Conservation (phyloP, 2,113 vertebrate genomes). For the Variabilichromis moorii region DNA sequence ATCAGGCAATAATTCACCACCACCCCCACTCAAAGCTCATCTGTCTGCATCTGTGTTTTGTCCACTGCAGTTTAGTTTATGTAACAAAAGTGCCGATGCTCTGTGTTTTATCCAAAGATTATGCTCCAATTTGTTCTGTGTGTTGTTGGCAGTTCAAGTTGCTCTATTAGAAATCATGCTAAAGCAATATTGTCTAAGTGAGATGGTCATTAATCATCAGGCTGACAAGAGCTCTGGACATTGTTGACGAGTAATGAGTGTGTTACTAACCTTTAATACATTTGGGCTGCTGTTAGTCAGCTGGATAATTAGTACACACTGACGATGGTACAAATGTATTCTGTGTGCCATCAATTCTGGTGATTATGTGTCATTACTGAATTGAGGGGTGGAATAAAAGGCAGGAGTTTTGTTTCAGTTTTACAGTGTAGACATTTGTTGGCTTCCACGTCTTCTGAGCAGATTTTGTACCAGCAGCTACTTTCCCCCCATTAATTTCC, state of each 20-base stretch:
- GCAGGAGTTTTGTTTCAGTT: not conserved
- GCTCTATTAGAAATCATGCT: constrained; percentile 55
- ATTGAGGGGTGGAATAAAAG: not conserved
- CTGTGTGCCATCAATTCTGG: not conserved
- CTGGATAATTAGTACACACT: constrained; percentile 30
- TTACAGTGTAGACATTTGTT: not conserved
- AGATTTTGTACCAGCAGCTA: not conserved
- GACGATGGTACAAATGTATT: not conserved
- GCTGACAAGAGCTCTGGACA: constrained; percentile 60
- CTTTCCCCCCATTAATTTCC: not conserved
- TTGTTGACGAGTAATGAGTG: constrained; percentile 55
- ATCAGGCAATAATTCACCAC: not conserved
- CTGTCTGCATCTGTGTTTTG: not conserved
- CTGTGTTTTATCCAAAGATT: constrained; percentile 45
- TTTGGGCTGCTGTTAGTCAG: constrained; percentile 40
- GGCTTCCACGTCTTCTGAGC: not conserved
- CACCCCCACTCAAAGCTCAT: not conserved
- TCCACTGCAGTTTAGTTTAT: constrained; percentile 1
- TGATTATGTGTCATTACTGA: constrained; percentile 36
- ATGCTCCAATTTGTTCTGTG: not conserved
- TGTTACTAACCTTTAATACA: constrained; percentile 50
- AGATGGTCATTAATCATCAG: constrained; percentile 64
- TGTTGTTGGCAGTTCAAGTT: constrained; percentile 29
- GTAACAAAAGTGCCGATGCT: not conserved
- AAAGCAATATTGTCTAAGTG: constrained; percentile 48